Conservation (phyloP, 2,113 vertebrate species). For the Chaetops frenatus region DNA sequence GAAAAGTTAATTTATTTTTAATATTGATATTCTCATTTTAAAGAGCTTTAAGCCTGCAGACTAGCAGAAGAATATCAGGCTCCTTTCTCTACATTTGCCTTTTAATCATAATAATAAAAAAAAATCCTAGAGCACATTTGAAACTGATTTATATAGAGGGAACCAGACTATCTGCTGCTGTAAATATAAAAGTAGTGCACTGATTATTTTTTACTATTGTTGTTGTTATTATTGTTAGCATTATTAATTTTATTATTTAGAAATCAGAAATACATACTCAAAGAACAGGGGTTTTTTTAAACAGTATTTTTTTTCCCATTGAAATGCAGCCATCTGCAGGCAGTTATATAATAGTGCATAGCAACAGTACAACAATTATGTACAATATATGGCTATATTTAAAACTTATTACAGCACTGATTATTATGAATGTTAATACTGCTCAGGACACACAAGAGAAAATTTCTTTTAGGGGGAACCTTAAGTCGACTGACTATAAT, state of each 20-base stretch:
- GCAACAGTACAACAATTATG: background rate
- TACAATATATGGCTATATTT: background rate
- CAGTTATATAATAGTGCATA: background rate
- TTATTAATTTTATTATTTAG: background rate
- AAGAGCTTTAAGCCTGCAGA: background rate
- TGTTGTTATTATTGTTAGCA: background rate
- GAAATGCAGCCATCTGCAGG: slow-evolving; percentile 57
- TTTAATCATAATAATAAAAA: background rate
- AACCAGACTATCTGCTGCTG: background rate
- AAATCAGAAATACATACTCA: background rate
- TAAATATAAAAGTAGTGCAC: background rate
- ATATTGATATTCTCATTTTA: background rate
- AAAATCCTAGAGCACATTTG: background rate
- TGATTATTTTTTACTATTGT: background rate
- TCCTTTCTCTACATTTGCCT: background rate
- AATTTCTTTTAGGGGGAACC: background rate
- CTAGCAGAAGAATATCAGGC: background rate
- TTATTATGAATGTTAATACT: background rate
- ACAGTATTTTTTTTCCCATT: background rate
- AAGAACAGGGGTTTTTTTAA: background rate
- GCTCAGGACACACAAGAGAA: background rate
- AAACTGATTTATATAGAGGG: background rate
- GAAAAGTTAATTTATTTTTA: background rate
- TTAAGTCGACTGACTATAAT: background rate
- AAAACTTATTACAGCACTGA: background rate